Evolutionary conservation across 2,113 vertebrate species (phyloP).

Genomic region (Ctenomys sociabilis): DNA sequence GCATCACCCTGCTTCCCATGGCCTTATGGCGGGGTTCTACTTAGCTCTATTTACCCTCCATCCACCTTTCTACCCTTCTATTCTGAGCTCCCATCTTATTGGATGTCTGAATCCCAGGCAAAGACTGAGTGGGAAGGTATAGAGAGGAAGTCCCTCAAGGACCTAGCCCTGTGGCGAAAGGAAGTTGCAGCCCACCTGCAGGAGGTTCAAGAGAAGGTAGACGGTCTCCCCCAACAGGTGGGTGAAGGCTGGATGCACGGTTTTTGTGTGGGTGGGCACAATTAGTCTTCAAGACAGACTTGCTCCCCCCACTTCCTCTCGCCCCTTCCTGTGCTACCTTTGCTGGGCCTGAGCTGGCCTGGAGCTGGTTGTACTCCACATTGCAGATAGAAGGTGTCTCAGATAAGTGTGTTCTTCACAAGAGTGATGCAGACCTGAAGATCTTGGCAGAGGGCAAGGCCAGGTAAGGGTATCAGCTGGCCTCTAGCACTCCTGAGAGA

Average conservation of each 20-base stretch:
- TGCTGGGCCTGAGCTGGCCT: not conserved
- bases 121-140: slow-evolving; percentile 33
- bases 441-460: slow-evolving; percentile 41
- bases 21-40: not conserved
- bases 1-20: no score
- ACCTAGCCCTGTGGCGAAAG: slow-evolving; percentile 19
- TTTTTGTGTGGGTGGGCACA: no score
- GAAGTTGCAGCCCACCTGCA: not conserved
- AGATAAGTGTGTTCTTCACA: slow-evolving; percentile 54
- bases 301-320: fast-evolving
- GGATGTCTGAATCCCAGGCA: slow-evolving; percentile 14
- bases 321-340: no score
- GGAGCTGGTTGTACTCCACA: not conserved
- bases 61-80: not conserved
- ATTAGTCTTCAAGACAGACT: no score
- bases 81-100: not conserved
- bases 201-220: slow-evolving; percentile 60
- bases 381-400: slow-evolving; percentile 69
- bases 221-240: slow-evolving; percentile 70
- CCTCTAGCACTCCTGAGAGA: not conserved
- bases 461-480: slow-evolving; percentile 54
- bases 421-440: slow-evolving; percentile 61
- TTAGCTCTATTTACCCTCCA: no score
- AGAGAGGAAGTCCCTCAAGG: slow-evolving; percentile 7
- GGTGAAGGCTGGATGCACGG: fast-evolving